Base-by-base conservation (phyloP, 2,888 invertebrate species). In the Cremastinae sp. region DNA sequence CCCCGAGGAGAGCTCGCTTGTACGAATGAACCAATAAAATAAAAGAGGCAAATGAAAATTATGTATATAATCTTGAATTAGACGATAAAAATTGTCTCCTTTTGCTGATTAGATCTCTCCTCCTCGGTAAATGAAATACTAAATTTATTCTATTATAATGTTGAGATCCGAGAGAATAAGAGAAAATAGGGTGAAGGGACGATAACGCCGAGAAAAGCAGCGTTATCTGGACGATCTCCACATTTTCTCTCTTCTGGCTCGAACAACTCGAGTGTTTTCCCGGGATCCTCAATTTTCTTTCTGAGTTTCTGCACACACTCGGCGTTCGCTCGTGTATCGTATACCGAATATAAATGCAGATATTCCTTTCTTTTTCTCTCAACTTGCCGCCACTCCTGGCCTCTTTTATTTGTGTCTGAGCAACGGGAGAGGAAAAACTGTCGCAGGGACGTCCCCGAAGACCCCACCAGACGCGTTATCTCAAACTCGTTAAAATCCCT, bases 401-500 rank as follows among this genome's bases (percentile, higher is more conserved):
- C 20, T n/a, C 22, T 49, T 59, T 69, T 49, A 36, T 58, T 58
- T 34, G 12, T 14, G 22, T 38, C 36, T 51, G 20, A 58, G 47
- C 49, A 43, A 41, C n/a, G 51, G 5, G 9, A 64, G 47, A 69
- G 14, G 12, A 70, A 49, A 43, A 49, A 64, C 20, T 53, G 12
- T 34, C 41, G 10, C 18, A 34, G 43, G 43, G 18, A 61, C 53
- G 20, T 70, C 69, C 61, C 69, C n/a, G 34, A 70, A 70, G 59
- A 61, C 61, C 51, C 61, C 43, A 51, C 61, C 61, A 53, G 43
- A 43, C 43, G 80, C 77, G 76, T 82, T 82, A 83, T 84, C 82
- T 74, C 78, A 70, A 82, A 81, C 80, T 82, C 80, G 78, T 84
- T 84, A 82, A 83, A 84, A 82, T 75, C 81, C 83, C 74, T 75